These are phyloP conservation scores for Latrodectus elegans DNA, from an alignment of 2,888 invertebrate genomes.

Conservation along the genomic window DNA sequence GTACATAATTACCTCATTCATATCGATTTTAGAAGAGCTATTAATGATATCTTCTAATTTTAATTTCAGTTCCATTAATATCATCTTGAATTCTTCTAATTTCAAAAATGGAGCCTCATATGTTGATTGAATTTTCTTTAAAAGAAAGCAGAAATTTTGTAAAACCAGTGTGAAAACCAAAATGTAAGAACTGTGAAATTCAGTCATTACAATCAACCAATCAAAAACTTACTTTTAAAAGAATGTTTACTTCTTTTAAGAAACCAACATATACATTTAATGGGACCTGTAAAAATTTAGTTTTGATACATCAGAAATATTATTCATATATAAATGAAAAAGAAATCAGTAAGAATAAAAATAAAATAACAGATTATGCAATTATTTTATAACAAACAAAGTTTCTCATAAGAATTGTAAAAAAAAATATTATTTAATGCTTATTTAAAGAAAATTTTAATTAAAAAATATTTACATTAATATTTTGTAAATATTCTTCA, in stretches of 20 bases:
- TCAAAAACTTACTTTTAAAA: conserved; percentile 16
- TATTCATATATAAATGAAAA: neutral
- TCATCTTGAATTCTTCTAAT: conserved; percentile 16
- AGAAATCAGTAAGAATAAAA: neutral
- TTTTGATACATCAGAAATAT: neutral
- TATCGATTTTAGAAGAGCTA: conserved; percentile 17
- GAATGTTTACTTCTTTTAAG: conserved; percentile 29
- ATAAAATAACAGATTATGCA: neutral
- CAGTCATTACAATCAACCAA: neutral
- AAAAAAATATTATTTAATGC: neutral
- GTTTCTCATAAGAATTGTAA: neutral
- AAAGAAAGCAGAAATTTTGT: neutral
- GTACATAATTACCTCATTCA: conserved; percentile 12
- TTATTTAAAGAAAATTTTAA: too few relatives aligned
- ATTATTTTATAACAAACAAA: too few relatives aligned
- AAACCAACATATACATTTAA: conserved; percentile 1
- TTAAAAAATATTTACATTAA: conserved; percentile 15
- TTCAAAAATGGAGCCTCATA: conserved; percentile 37
- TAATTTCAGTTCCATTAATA: conserved; percentile 47
- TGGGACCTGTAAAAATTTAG: conserved; percentile 14
- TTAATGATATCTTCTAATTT: conserved; percentile 36
- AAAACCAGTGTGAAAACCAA: neutral
- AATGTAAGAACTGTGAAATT: neutral
- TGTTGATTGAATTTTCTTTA: conserved; percentile 35
- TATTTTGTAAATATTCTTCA: neutral